Conservation (phyloP, 2,888 invertebrate genomes). For the Ferrisia virgata region DNA sequence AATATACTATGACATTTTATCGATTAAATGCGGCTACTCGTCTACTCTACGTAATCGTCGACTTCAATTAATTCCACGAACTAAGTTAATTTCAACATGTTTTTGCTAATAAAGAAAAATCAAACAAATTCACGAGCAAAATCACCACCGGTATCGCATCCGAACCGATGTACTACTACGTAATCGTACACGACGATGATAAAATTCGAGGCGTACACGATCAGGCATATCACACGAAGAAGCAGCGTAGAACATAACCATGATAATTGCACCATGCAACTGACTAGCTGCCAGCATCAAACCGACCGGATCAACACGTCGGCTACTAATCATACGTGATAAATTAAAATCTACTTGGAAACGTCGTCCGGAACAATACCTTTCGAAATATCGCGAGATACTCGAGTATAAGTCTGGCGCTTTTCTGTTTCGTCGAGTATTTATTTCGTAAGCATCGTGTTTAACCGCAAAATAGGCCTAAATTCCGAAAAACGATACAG, state of each 20-base stretch:
- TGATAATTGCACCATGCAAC: slow-evolving; percentile 22
- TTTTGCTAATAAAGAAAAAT: neutral
- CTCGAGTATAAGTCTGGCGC: neutral
- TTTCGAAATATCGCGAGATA: neutral
- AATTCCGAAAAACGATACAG: no score
- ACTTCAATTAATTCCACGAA: neutral
- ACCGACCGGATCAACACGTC: neutral
- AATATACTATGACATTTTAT: neutral
- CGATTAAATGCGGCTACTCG: neutral
- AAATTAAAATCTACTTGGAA: neutral
- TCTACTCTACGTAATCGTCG: neutral
- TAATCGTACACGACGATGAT: neutral
- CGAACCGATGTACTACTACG: neutral
- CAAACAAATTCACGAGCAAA: neutral
- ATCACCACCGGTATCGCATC: neutral
- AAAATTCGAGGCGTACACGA: neutral
- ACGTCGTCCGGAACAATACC: neutral
- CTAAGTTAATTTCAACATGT: neutral
- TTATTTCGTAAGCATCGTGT: neutral
- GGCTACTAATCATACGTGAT: slow-evolving; percentile 15
- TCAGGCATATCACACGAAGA: neutral
- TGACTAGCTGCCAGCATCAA: slow-evolving; percentile 23
- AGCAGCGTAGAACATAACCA: slow-evolving; percentile 5
- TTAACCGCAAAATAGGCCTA: no score
- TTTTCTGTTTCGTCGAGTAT: neutral